These are phyloP conservation scores for Strigamia maritima DNA, from an alignment of 2,888 invertebrate genomes.

Conservation along the genomic window DNA sequence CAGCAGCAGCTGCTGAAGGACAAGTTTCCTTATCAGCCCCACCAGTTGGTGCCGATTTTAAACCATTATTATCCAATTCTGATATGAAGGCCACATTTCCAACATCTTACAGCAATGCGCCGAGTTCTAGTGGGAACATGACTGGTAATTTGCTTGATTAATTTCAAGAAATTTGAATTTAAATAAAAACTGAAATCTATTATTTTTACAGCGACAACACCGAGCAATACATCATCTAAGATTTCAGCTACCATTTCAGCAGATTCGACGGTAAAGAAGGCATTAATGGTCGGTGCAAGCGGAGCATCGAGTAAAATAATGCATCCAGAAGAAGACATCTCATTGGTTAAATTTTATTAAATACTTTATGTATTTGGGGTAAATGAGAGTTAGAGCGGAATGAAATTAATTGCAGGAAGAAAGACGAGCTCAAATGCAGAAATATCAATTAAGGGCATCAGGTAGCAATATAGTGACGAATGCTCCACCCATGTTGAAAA, in stretches of 20 bases:
- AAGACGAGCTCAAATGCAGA: slow-evolving; percentile 66
- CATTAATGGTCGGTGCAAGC: slow-evolving; percentile 63
- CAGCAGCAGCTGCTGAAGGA: slow-evolving; percentile 53
- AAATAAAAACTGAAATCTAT: neutral
- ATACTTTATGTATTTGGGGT: neutral
- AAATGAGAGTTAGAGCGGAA: neutral
- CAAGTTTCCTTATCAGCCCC: slow-evolving; percentile 28
- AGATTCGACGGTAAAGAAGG: slow-evolving; percentile 52
- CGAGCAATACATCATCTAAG: slow-evolving; percentile 29
- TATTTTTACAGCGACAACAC: slow-evolving; percentile 27
- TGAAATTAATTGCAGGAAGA: slow-evolving; percentile 63
- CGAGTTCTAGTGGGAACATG: slow-evolving; percentile 37
- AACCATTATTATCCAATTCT: slow-evolving; percentile 39
- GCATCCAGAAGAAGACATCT: slow-evolving; percentile 90
- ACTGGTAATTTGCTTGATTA: slow-evolving; percentile 53
- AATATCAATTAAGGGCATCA: slow-evolving; percentile 58
- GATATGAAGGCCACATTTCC: slow-evolving; percentile 35
- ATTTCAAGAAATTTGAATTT: neutral
- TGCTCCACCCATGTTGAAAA: slow-evolving; percentile 50
- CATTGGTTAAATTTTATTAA: slow-evolving; percentile 57
- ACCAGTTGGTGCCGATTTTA: slow-evolving; percentile 44
- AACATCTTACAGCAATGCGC: slow-evolving; percentile 54
- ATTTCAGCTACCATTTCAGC: slow-evolving; percentile 39
- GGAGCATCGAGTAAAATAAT: slow-evolving; percentile 84
- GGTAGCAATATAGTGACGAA: slow-evolving; percentile 22